phyloP scores from a whole-genome alignment of 1,140 invertebrate genomes.

The Drosophila sproati region DNA sequence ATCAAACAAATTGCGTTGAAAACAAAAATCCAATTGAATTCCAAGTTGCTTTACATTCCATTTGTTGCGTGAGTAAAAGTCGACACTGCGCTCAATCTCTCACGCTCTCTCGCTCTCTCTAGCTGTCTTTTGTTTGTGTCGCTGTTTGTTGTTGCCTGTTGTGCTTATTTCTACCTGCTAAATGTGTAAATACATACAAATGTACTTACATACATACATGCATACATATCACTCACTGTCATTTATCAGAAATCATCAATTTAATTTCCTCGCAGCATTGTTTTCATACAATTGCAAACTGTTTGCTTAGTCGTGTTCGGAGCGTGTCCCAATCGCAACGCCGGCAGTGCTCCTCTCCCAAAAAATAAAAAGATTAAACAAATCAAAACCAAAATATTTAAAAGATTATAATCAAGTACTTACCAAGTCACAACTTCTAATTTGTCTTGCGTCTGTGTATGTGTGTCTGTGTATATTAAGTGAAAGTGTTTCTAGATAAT shows the following conservation, averaged over 20 bases:
- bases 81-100: constrained; percentile 21
- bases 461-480: constrained; percentile 17
- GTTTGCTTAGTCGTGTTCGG: constrained; percentile 63
- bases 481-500: constrained; percentile 47
- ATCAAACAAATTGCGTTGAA: constrained; percentile 41
- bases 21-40: constrained; percentile 32
- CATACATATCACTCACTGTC: constrained; percentile 10
- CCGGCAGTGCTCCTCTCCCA: constrained; percentile 36
- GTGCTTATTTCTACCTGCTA: constrained; percentile 11
- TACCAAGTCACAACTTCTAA: constrained; percentile 7
- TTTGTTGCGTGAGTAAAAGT: constrained; percentile 69
- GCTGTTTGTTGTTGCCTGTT: constrained; percentile 19
- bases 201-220: constrained; percentile 22
- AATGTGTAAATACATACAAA: not conserved
- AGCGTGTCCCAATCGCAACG: constrained; percentile 46
- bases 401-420: constrained; percentile 17
- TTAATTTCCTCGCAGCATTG: constrained; percentile 45
- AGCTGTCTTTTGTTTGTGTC: not conserved
- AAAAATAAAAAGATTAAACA: not conserved
- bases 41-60: constrained; percentile 45
- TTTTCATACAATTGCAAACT: constrained; percentile 41
- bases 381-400: not conserved
- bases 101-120: constrained; percentile 21
- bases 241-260: constrained; percentile 61
- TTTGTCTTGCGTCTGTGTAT: not conserved